Base-by-base conservation (phyloP, 2,888 invertebrate species). In the Euzophera pinguis region DNA sequence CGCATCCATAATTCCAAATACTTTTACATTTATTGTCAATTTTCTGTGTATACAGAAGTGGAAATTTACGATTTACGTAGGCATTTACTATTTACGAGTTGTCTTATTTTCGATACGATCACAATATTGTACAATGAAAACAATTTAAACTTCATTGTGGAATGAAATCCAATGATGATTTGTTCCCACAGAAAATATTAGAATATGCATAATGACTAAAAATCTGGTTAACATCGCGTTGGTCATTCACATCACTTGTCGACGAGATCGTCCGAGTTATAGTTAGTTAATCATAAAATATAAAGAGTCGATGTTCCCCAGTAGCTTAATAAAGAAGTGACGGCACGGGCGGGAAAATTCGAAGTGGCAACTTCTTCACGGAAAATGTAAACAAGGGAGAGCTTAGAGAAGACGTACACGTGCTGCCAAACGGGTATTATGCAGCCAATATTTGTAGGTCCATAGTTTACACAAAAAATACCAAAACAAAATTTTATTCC, bases 321-420 rank as follows among this genome's bases (percentile, higher is more conserved):
- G 64, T 71, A 42, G 64, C 71, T 72, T 75, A 72, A 76, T 75
- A 70, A 75, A 77, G 63, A 65, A 50, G 57, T 76, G 72, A 72
- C 69, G 58, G 57, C 48, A 52, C 45, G 45, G 41, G 63, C 64
- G 67, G 66, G 59, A 68, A 70, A 69, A 61, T 54, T 53, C 48
- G 57, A 59, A 65, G 62, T 63, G 65, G 38, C 55, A 35, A 32
- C 50, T 53, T 64, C 57, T 61, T 14, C 32, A 42, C 12, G 47
- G 47, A 53, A 47, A 49, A 38, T 39, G 39, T 39, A 29, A 27
- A 38, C 39, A 27, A 2, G 22, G 22, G 22, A 22, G 22, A 2
- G n/a, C n/a, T n/a, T n/a, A n/a, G n/a, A n/a, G n/a, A n/a, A n/a
- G n/a, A n/a, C n/a, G n/a, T n/a, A n/a, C n/a, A n/a, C n/a, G n/a